Conservation (phyloP, 2,888 invertebrate genomes). For the Leptopilina syphax region DNA sequence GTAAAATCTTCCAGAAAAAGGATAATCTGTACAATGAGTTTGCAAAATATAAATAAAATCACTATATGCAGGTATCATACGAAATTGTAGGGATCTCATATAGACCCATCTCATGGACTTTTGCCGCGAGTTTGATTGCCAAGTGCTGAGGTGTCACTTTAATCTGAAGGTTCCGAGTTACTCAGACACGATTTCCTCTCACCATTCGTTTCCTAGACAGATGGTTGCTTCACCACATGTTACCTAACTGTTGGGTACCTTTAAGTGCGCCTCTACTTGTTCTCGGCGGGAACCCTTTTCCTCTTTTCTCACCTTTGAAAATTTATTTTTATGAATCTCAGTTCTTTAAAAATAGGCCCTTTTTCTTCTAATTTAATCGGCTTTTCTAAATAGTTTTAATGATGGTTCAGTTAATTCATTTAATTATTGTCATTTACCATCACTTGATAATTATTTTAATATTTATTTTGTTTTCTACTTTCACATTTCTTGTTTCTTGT, state of each 20-base stretch:
- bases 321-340: not conserved
- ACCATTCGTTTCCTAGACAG: conserved; percentile 29
- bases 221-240: conserved; percentile 38
- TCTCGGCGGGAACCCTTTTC: not conserved
- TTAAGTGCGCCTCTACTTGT: conserved; percentile 5
- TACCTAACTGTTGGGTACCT: conserved; percentile 29
- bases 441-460: no score
- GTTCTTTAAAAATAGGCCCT: not conserved
- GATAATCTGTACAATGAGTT: not conserved
- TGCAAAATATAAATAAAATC: conserved; percentile 6
- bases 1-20: not conserved
- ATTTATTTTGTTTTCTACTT: no score
- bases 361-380: not conserved
- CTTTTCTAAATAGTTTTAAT: not conserved
- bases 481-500: no score
- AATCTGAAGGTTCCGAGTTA: conserved; percentile 19
- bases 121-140: conserved; percentile 7
- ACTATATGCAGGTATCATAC: not conserved
- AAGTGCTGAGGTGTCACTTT: conserved; percentile 34
- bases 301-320: not conserved
- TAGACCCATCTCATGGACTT: not conserved
- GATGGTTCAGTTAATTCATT: no score
- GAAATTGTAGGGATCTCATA: not conserved
- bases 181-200: conserved; percentile 28
- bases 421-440: no score